Percentiles rank a stretch among this genome's conserved stretches.
phyloP scores from a whole-genome alignment of 2,113 vertebrate genomes.

The Sorex fumeus region DNA sequence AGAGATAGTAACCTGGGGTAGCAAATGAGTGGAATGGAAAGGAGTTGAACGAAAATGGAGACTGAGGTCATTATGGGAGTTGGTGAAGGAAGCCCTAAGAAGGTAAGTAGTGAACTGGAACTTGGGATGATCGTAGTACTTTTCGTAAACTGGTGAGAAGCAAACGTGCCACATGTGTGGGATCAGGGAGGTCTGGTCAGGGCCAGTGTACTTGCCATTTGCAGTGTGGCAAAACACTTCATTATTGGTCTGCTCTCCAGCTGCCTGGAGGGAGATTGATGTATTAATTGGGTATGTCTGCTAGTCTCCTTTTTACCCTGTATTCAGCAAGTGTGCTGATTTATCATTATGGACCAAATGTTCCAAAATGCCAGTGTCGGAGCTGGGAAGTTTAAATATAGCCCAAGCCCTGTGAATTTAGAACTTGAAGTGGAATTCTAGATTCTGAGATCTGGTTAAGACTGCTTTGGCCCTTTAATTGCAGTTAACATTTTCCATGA shows the following conservation, averaged over 20 bases:
- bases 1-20: conserved; percentile 1
- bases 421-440: conserved; percentile 80
- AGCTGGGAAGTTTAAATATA: conserved; percentile 78
- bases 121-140: not conserved
- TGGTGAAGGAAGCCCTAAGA: conserved; percentile 4
- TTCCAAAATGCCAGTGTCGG: conserved; percentile 73
- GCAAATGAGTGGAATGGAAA: not conserved
- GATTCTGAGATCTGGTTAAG: conserved; percentile 78
- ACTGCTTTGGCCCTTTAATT: conserved; percentile 69
- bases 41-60: conserved; percentile 36
- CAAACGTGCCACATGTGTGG: not conserved
- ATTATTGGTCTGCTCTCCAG: not conserved
- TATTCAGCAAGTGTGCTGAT: conserved; percentile 70
- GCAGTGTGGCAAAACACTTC: conserved; percentile 54
- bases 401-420: conserved; percentile 72
- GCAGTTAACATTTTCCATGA: conserved; percentile 80
- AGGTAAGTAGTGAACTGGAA: conserved; percentile 14
- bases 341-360: conserved; percentile 75
- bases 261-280: conserved; percentile 43
- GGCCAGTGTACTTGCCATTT: not conserved
- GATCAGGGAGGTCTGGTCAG: not conserved
- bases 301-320: conserved; percentile 24
- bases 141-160: not conserved
- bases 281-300: conserved; percentile 73
- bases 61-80: not conserved